Conservation (phyloP, 2,113 vertebrate species). For the Hippocampus abdominalis region DNA sequence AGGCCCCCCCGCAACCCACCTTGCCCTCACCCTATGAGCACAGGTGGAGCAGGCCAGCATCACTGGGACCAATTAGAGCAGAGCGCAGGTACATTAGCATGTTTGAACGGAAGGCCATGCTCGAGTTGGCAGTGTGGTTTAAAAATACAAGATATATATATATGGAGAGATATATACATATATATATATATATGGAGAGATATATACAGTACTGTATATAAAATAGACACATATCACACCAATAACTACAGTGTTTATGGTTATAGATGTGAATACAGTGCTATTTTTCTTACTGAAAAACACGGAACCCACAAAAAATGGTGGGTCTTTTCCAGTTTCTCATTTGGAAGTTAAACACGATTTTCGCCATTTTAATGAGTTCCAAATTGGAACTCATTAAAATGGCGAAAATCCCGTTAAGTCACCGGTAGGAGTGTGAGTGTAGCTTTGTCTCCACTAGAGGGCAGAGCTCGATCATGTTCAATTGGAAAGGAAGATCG, state of each 20-base stretch:
- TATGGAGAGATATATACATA: too few relatives aligned
- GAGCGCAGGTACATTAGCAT: slow-evolving; percentile 72
- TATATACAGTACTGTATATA: too few relatives aligned
- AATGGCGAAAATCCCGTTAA: background rate
- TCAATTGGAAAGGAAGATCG: too few relatives aligned
- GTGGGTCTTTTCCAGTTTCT: too few relatives aligned
- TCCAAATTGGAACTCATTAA: slow-evolving; percentile 6
- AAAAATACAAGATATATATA: background rate
- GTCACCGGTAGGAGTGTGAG: background rate
- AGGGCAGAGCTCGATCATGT: background rate
- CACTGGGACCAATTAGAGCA: slow-evolving; percentile 75
- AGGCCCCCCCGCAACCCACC: slow-evolving; percentile 51
- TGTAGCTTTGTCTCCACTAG: background rate
- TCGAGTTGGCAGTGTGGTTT: slow-evolving; percentile 31
- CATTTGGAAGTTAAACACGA: too few relatives aligned
- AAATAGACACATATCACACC: too few relatives aligned
- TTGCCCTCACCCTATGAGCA: slow-evolving; percentile 50
- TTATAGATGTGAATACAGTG: too few relatives aligned
- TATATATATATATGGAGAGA: too few relatives aligned
- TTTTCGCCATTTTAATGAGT: too few relatives aligned
- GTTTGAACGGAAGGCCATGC: slow-evolving; percentile 63
- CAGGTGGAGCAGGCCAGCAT: slow-evolving; percentile 69
- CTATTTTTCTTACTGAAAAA: too few relatives aligned
- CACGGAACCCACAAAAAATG: too few relatives aligned
- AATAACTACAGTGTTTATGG: background rate